Percentiles rank a stretch among this genome's conserved stretches.
Conservation (phyloP, 2,888 invertebrate species). For the Aphrophora alni region DNA sequence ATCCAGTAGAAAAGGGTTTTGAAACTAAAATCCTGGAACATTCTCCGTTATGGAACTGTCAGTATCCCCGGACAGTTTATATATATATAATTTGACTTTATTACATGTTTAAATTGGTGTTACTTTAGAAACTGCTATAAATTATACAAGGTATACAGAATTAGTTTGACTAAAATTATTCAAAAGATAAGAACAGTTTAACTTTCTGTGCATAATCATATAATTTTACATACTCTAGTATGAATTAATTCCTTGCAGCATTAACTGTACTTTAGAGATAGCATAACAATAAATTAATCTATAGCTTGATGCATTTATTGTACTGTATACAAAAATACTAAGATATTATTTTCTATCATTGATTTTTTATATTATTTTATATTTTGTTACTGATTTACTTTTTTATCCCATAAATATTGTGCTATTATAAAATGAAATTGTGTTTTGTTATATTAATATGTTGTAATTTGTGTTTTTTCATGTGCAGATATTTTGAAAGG, state of each 20-base stretch:
- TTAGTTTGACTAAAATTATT: no score
- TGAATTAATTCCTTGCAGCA: neutral
- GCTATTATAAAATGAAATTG: neutral
- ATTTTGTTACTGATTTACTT: neutral
- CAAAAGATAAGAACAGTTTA: no score
- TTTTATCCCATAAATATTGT: neutral
- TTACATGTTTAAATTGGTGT: no score
- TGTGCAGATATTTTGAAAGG: neutral
- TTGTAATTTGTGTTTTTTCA: neutral
- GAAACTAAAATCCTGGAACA: no score
- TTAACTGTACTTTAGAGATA: neutral
- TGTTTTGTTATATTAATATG: neutral
- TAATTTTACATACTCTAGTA: no score
- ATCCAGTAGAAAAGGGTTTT: no score
- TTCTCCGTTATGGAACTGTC: no score
- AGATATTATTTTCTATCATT: neutral
- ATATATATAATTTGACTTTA: no score
- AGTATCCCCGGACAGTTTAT: no score
- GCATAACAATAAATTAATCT: neutral
- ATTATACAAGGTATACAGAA: no score
- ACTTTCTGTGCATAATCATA: no score
- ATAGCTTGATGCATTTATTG: neutral
- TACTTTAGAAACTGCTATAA: no score
- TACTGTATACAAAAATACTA: neutral
- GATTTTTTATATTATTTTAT: slow-evolving; percentile 2